These are phyloP conservation scores for Paragorgia papillata DNA, from an alignment of 92 coral and sea anemone species.

Conservation along the genomic window DNA sequence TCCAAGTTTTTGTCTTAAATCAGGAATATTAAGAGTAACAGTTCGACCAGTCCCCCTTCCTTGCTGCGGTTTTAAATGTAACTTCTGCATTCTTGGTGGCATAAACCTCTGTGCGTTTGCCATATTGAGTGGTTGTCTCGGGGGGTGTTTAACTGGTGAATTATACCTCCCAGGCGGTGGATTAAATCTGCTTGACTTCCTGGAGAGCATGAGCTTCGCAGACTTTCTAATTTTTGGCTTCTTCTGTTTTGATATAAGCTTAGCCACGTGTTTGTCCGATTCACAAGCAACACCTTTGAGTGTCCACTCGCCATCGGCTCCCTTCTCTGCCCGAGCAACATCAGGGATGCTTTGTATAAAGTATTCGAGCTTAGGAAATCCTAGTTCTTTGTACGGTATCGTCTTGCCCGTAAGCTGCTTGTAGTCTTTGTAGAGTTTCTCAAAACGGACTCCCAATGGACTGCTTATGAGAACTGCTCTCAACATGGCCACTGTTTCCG, in stretches of 20 bases:
- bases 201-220: slow-evolving; percentile 45
- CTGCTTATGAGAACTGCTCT: slow-evolving; percentile 95
- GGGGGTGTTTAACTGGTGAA: neutral
- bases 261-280: slow-evolving; percentile 89
- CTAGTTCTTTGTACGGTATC: slow-evolving; percentile 72
- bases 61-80: neutral
- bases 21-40: neutral
- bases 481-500: slow-evolving; percentile 84
- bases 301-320: slow-evolving; percentile 71
- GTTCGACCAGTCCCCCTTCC: neutral
- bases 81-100: slow-evolving; percentile 65
- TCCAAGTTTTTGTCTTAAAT: neutral
- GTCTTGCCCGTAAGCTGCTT: slow-evolving; percentile 61
- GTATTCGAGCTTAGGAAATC: slow-evolving; percentile 68
- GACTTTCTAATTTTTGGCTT: slow-evolving; percentile 78
- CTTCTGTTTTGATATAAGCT: slow-evolving; percentile 86
- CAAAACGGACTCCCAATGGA: slow-evolving; percentile 80
- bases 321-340: slow-evolving; percentile 72
- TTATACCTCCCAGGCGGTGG: slow-evolving; percentile 27
- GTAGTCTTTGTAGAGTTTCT: slow-evolving; percentile 75
- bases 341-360: slow-evolving; percentile 77
- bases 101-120: slow-evolving; percentile 56
- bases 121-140: neutral
- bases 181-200: slow-evolving; percentile 26
- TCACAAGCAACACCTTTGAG: slow-evolving; percentile 82